Evolutionary conservation across 2,888 invertebrate genomes (phyloP), one percentile per base, ranked within the genome.

Genomic region (Diploptera punctata): DNA sequence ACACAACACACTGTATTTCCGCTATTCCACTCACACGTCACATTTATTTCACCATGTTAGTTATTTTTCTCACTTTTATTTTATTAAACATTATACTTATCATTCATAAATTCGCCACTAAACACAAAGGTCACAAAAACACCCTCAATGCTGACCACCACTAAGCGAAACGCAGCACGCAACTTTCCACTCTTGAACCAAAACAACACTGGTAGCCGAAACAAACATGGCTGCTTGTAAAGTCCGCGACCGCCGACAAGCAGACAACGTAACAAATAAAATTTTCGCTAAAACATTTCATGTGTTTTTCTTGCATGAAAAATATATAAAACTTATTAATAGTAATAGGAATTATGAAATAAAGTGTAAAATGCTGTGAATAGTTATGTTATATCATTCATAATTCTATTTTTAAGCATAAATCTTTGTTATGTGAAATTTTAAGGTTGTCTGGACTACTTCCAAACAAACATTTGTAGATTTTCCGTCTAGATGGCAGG

Each of bases 61-160:
- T 1, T 2, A 16, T 29, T 29, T 1, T 31, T 16, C 5, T 57
- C 31, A 21, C 26, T 13, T n/a, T 9, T 5, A 29, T n/a, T 31
- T 57, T 1, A 57, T 57, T 16, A 29, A 29, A 57, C 57, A 29
- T 3, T 4, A 57, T n/a, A 26, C 21, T n/a, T 57, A 57, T 29
- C 26, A 57, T 57, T 57, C 29, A 57, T 57, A 57, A 57, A 26
- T n/a, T 18, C 57, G 26, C 31, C 29, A 57, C 57, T 26, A 54
- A 13, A 16, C 54, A 54, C 1, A 57, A 57, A 57, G 31, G 24
- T 29, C 26, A 19, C 1, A 9, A 7, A 19, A 24, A 54, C 24
- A 54, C 33, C 33, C 33, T 33, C 10, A 33, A 33, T 7, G 10
- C 7, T 33, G 33, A 33, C 10, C 33, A 10, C 7, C 33, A 33